phyloP scores from a whole-genome alignment of 2,113 vertebrate genomes.

The Hyla sarda region DNA sequence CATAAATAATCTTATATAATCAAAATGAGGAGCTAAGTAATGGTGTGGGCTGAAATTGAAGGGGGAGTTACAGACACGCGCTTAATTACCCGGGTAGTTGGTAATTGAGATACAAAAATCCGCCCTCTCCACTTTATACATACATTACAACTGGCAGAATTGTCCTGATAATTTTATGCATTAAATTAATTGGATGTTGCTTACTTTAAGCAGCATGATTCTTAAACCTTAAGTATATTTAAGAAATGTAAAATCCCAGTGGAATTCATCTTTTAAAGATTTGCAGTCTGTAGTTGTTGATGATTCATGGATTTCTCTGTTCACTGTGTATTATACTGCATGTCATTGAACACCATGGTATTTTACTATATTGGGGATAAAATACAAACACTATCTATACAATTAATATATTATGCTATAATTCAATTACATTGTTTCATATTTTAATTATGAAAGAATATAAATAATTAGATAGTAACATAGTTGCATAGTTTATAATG shows the following conservation, averaged over 20 bases:
- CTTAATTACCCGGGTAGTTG: constrained; percentile 69
- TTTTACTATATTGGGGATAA: background rate
- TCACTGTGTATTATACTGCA: background rate
- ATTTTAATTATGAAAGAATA: background rate
- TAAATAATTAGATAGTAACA: too few species aligned
- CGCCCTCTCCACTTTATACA: constrained; percentile 62
- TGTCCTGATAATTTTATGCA: constrained; percentile 30
- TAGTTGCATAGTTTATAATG: too few species aligned
- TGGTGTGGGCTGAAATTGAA: constrained; percentile 57
- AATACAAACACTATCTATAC: background rate
- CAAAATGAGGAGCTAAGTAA: constrained; percentile 73
- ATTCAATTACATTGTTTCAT: background rate
- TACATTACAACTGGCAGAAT: constrained; percentile 48
- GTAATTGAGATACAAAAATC: constrained; percentile 69
- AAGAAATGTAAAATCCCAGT: constrained; percentile 37
- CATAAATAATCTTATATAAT: constrained; percentile 76
- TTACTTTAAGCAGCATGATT: constrained; percentile 26
- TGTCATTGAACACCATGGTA: background rate
- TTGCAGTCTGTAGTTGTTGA: background rate
- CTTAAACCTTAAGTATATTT: constrained; percentile 28
- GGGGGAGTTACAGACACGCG: constrained; percentile 67
- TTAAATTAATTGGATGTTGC: constrained; percentile 42
- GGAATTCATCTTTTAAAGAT: constrained; percentile 2
- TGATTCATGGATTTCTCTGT: background rate
- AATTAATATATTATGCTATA: background rate